Evolutionary conservation across 2,797 vertebrate species (phyloP).

Genomic region (Melanotaenia nigrans): DNA sequence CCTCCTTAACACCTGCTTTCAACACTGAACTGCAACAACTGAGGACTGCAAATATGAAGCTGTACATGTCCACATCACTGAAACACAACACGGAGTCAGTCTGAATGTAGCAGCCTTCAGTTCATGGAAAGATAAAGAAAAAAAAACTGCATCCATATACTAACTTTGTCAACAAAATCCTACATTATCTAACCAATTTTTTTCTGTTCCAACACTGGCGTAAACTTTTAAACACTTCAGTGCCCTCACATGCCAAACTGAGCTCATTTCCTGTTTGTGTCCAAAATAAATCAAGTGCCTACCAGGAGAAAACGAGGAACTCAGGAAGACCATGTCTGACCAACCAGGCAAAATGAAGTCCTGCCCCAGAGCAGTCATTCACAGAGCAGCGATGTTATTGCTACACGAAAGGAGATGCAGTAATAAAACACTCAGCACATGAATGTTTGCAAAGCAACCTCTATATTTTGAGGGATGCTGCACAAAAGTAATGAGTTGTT

Average conservation of each 20-base stretch:
- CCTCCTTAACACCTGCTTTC: constrained; percentile 37
- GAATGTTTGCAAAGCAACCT: background rate
- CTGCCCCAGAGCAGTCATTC: background rate
- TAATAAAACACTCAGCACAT: constrained; percentile 21
- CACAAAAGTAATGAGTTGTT: constrained; percentile 8
- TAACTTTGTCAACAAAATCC: constrained; percentile 11
- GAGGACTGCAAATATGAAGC: constrained; percentile 28
- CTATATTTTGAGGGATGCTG: background rate
- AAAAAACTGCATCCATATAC: constrained; percentile 22
- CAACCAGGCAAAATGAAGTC: constrained; percentile 31
- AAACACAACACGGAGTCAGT: constrained; percentile 20
- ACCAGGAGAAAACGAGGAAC: constrained; percentile 17
- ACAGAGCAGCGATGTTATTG: constrained; percentile 36
- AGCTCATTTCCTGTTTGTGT: constrained; percentile 48
- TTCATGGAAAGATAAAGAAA: constrained; percentile 24
- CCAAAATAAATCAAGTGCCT: constrained; percentile 30
- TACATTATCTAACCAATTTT: constrained; percentile 34
- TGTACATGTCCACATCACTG: constrained; percentile 22
- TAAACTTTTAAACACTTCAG: background rate
- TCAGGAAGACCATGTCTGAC: constrained; percentile 32
- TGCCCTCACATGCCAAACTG: constrained; percentile 25
- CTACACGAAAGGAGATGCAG: constrained; percentile 14
- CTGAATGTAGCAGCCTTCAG: background rate
- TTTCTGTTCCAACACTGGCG: constrained; percentile 31
- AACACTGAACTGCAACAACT: background rate